These are phyloP conservation scores for Prosapia bicincta DNA, from an alignment of 2,888 invertebrate genomes.

Conservation along the genomic window DNA sequence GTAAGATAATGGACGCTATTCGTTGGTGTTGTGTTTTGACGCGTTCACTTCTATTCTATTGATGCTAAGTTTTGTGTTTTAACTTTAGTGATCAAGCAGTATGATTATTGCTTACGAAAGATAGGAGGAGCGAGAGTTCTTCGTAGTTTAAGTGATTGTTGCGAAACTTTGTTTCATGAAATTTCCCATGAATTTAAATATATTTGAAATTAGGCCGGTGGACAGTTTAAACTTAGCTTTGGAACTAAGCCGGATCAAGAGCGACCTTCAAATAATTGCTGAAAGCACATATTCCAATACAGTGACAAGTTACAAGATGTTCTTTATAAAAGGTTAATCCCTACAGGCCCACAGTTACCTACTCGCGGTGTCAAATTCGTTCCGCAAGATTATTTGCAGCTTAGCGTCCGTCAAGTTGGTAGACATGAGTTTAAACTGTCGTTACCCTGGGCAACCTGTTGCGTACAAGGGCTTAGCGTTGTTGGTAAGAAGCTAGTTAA, in stretches of 20 bases:
- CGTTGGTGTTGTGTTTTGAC: no score
- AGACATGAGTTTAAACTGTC: background rate
- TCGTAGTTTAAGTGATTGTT: no score
- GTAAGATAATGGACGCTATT: no score
- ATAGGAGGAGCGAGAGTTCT: no score
- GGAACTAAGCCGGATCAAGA: background rate
- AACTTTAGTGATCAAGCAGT: no score
- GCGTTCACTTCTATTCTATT: no score
- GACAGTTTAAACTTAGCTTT: background rate
- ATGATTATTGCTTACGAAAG: no score
- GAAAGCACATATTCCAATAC: background rate
- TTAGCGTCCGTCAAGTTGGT: background rate
- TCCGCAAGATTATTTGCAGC: background rate
- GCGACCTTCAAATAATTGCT: background rate
- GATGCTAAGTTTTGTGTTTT: no score
- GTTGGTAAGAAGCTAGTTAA: background rate
- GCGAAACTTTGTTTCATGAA: no score
- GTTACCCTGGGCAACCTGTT: background rate
- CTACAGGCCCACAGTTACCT: background rate
- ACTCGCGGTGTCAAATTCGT: background rate
- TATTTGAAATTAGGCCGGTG: no score
- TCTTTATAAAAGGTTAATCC: background rate
- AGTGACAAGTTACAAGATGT: background rate
- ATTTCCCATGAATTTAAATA: no score
- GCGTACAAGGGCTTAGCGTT: background rate